Evolutionary conservation across 2,113 vertebrate species (phyloP).

Genomic region (Antechinus flavipes): DNA sequence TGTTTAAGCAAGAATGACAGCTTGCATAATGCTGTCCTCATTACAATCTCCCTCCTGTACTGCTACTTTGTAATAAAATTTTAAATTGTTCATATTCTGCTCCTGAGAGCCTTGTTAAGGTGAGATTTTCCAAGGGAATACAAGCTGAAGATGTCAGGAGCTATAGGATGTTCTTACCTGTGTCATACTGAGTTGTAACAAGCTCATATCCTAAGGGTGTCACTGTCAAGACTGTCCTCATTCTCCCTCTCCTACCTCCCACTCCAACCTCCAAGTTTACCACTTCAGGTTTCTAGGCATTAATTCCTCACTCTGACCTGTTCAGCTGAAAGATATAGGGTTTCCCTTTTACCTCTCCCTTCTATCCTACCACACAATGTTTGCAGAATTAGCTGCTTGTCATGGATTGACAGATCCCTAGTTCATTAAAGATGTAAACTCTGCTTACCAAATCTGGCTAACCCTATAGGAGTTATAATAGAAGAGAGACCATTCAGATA

Average conservation of each 20-base stretch:
- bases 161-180: conserved; percentile 51
- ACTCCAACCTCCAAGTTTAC: background rate
- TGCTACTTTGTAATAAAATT: conserved; percentile 65
- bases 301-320: background rate
- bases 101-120: conserved; percentile 61
- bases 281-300: background rate
- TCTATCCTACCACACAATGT: background rate
- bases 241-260: background rate
- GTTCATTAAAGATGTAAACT: conserved; percentile 19
- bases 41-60: conserved; percentile 67
- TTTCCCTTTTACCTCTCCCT: background rate
- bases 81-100: conserved; percentile 55
- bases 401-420: background rate
- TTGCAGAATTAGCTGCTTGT: background rate
- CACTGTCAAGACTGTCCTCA: background rate
- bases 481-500: background rate
- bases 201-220: background rate
- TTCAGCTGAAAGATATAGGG: background rate
- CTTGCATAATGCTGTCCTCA: conserved; percentile 61
- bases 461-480: background rate
- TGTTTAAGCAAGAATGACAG: conserved; percentile 65
- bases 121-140: conserved; percentile 70
- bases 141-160: conserved; percentile 61
- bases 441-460: background rate
- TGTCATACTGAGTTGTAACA: conserved; percentile 7